Percentiles rank a stretch among this genome's conserved stretches.
phyloP scores from a whole-genome alignment of 2,113 vertebrate genomes.

The Eira barbara region DNA sequence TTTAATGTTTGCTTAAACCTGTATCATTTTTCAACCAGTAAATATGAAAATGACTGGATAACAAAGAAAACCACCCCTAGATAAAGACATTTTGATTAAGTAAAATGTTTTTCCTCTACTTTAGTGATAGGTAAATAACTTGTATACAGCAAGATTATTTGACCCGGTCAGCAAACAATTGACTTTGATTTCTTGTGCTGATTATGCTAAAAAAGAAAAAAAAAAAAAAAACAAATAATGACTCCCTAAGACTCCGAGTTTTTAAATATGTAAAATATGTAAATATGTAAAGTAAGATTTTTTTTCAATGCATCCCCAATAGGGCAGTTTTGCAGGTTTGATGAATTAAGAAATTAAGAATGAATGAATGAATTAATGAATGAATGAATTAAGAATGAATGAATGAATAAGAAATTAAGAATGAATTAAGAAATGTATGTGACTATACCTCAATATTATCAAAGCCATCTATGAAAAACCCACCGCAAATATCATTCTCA shows the following conservation, averaged over 20 bases:
- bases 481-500: too few relatives aligned
- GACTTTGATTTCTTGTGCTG: slow-evolving; percentile 20
- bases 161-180: neutral
- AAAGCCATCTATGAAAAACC: too few relatives aligned
- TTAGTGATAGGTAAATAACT: neutral
- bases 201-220: neutral
- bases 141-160: neutral
- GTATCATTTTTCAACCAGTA: neutral
- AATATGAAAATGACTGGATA: neutral
- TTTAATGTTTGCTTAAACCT: neutral
- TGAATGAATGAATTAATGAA: too few relatives aligned
- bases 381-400: too few relatives aligned
- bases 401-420: too few relatives aligned
- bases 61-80: neutral
- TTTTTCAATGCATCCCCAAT: slow-evolving; percentile 7
- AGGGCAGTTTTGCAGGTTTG: neutral
- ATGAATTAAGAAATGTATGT: too few relatives aligned
- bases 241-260: neutral
- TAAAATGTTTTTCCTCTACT: neutral
- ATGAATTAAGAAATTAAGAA: slow-evolving; percentile 26
- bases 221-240: neutral
- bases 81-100: neutral
- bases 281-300: slow-evolving; percentile 36
- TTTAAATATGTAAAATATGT: slow-evolving; percentile 26
- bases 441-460: too few relatives aligned